Evolutionary conservation across 2,888 invertebrate species (phyloP), one percentile per base, ranked within the genome.

Genomic region (Apoda limacodes): DNA sequence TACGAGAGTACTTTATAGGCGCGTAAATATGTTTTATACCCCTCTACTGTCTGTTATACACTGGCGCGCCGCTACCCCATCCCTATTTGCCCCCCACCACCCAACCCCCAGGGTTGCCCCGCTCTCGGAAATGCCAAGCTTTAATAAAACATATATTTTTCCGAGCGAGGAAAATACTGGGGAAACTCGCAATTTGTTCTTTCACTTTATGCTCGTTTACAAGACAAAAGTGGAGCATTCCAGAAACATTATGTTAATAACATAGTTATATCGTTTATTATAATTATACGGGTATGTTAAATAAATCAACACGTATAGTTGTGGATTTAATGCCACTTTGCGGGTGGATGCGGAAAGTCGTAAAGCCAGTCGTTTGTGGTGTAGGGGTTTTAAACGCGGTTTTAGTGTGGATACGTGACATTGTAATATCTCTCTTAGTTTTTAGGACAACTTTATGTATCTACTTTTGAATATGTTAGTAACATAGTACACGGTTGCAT

Each of bases 81-180:
- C 50, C 55, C 67, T 58, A 43, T 42, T 32, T 42, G 29, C 40
- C 32, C 32, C 32, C 39, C 48, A 54, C 62, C 60, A 53, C 56
- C 52, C 62, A 62, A 50, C 63, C 68, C 57, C 48, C 68, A 67
- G 75, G 75, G 72, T 59, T 64, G 67, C 70, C 60, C 56, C 65
- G 74, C 74, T 75, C 78, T 78, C 75, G 80, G 78, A 80, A 80
- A 80, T 74, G 76, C 78, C 76, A 76, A 78, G 80, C 80, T 78
- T 80, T 80, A 80, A 80, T 80, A 80, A 80, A 80, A 80, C 80
- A 80, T 80, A 78, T 76, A 80, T 80, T 80, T 78, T 78, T 78
- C 76, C 75, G 74, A 78, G 76, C 80, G 78, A 71, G 76, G 76
- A 78, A 80, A 80, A 78, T 78, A 75, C 78, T 75, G 78, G 75